phyloP scores from a whole-genome alignment of 2,888 invertebrate species.

The Dromius quadrimaculatus region DNA sequence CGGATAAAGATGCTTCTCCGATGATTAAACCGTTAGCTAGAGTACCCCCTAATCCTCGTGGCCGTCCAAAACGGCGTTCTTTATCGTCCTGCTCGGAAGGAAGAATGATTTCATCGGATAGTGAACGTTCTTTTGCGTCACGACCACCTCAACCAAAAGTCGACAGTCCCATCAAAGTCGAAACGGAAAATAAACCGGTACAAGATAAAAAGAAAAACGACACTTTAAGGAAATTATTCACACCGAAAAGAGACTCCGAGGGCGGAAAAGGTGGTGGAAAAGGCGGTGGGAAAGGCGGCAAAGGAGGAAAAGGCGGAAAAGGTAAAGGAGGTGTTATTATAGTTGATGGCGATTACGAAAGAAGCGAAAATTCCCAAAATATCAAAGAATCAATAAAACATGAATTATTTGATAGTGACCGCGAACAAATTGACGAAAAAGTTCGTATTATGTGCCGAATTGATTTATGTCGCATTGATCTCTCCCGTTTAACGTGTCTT shows the following conservation, averaged over 20 bases:
- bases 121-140: conserved; percentile 54
- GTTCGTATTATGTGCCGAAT: conserved; percentile 58
- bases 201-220: conserved; percentile 80
- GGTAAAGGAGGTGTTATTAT: conserved; percentile 79
- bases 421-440: conserved; percentile 48
- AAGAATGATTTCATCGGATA: conserved; percentile 56
- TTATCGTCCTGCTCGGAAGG: conserved; percentile 58
- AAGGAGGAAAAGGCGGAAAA: conserved; percentile 74
- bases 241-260: conserved; percentile 70
- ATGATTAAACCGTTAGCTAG: conserved; percentile 54
- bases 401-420: conserved; percentile 57
- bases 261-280: conserved; percentile 79
- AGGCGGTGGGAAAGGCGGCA: conserved; percentile 72
- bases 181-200: conserved; percentile 68
- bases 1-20: conserved; percentile 59
- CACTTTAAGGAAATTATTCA: conserved; percentile 76
- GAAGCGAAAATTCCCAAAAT: conserved; percentile 56
- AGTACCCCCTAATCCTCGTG: conserved; percentile 52
- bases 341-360: conserved; percentile 73
- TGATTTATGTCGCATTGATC: conserved; percentile 64
- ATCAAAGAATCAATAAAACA: conserved; percentile 48
- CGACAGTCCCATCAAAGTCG: conserved; percentile 63
- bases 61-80: conserved; percentile 53
- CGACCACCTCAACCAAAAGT: conserved; percentile 48
- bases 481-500: conserved; percentile 63